Conservation (phyloP, 2,113 vertebrate species). For the Aphyosemion australe region DNA sequence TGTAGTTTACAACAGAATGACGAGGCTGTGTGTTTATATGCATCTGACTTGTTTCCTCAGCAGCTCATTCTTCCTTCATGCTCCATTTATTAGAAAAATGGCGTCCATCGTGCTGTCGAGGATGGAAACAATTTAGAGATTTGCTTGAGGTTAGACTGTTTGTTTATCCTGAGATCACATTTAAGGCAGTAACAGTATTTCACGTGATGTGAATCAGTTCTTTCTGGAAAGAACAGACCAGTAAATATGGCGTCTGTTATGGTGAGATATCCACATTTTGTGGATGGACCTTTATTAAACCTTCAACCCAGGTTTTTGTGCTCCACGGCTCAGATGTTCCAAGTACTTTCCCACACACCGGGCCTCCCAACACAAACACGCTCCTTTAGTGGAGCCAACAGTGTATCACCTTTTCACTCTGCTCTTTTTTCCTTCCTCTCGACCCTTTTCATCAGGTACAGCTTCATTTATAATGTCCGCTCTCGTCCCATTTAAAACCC, state of each 20-base stretch:
- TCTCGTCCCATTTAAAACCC: slow-evolving; percentile 58
- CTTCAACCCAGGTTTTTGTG: no score
- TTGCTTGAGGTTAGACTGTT: slow-evolving; percentile 36
- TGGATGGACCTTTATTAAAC: no score
- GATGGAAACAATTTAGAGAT: slow-evolving; percentile 52
- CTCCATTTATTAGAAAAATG: slow-evolving; percentile 50
- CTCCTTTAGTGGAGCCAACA: slow-evolving; percentile 31
- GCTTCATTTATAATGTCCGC: slow-evolving; percentile 55
- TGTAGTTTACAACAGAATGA: slow-evolving; percentile 22
- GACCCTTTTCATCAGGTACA: slow-evolving; percentile 36
- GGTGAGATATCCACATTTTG: no score
- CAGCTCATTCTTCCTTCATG: slow-evolving; percentile 47
- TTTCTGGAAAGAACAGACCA: slow-evolving; percentile 16
- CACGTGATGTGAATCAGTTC: slow-evolving; percentile 33
- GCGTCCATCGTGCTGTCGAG: slow-evolving; percentile 42
- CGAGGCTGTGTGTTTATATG: slow-evolving; percentile 3
- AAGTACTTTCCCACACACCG: slow-evolving; percentile 51
- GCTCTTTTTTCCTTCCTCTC: slow-evolving; percentile 43
- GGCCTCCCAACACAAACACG: slow-evolving; percentile 40
- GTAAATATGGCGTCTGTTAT: not conserved
- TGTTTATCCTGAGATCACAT: slow-evolving; percentile 41
- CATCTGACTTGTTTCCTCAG: slow-evolving; percentile 16
- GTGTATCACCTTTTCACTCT: slow-evolving; percentile 45
- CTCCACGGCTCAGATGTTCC: no score
- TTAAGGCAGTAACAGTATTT: slow-evolving; percentile 22